phyloP scores from a whole-genome alignment of 1,140 invertebrate genomes.

The Zaprionus kolodkinae region DNA sequence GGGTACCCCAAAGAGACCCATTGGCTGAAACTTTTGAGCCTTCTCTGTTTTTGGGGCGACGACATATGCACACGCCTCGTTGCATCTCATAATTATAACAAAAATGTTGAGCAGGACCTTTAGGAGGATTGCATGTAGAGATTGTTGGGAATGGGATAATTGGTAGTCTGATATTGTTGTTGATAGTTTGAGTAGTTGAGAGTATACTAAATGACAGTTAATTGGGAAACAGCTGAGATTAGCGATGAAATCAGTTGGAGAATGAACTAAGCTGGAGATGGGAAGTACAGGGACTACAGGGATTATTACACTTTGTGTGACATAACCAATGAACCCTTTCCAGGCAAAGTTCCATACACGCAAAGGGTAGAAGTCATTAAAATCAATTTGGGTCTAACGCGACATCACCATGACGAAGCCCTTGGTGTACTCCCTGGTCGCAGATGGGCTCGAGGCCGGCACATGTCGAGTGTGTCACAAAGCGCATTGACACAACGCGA shows the following conservation, averaged over 20 bases:
- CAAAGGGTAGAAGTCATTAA: constrained; percentile 26
- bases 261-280: neutral
- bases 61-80: constrained; percentile 54
- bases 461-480: constrained; percentile 76
- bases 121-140: neutral
- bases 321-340: constrained; percentile 14
- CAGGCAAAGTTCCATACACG: neutral
- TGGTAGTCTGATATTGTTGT: neutral
- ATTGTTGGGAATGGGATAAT: neutral
- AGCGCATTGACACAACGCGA: constrained; percentile 69
- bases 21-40: constrained; percentile 10
- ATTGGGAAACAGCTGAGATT: constrained; percentile 38
- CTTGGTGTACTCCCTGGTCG: neutral
- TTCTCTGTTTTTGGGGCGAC: neutral
- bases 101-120: constrained; percentile 19
- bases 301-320: constrained; percentile 32
- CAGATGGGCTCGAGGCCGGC: constrained; percentile 28
- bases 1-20: neutral
- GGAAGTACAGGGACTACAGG: neutral
- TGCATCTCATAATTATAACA: constrained; percentile 55
- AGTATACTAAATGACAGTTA: constrained; percentile 59
- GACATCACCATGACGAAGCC: constrained; percentile 69
- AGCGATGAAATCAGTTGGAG: neutral
- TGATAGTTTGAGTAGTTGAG: constrained; percentile 30
- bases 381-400: constrained; percentile 50